phyloP scores from a whole-genome alignment of 2,113 vertebrate genomes.

The Cryptomyrus ogoouensis region DNA sequence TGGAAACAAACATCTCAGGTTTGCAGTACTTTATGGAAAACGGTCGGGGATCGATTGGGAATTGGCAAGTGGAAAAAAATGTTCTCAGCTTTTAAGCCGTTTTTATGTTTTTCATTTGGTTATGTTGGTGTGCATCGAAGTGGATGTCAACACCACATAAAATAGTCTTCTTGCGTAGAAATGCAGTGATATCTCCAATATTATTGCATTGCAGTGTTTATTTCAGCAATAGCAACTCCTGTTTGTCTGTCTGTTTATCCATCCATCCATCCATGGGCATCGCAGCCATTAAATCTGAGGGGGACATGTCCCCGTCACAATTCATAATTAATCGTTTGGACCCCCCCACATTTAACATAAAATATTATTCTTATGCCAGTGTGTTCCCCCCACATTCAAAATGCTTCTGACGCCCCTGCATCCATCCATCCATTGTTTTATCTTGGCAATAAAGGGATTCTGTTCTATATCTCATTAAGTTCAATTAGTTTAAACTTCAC shows the following conservation, averaged over 20 bases:
- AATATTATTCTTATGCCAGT: too few species aligned
- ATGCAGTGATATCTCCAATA: not conserved
- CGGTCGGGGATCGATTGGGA: not conserved
- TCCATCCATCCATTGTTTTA: not conserved
- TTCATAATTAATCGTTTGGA: too few species aligned
- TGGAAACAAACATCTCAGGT: conserved; percentile 35
- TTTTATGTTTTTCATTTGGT: not conserved
- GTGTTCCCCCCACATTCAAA: too few species aligned
- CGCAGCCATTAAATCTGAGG: too few species aligned
- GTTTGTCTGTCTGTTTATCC: not conserved
- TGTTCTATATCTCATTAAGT: not conserved
- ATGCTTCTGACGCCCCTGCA: too few species aligned
- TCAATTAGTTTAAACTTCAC: not conserved
- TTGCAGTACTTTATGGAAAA: conserved; percentile 36
- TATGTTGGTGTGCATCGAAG: not conserved
- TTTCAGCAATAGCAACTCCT: not conserved
- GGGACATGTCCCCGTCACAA: too few species aligned
- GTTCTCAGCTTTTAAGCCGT: not conserved
- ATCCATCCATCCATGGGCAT: not conserved
- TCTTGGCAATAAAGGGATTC: not conserved
- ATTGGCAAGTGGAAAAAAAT: not conserved
- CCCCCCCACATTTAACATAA: too few species aligned
- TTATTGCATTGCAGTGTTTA: not conserved
- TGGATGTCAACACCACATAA: not conserved
- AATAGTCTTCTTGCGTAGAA: not conserved